Evolutionary conservation across 2,888 invertebrate genomes (phyloP).

Genomic region (Thalpophila matura): DNA sequence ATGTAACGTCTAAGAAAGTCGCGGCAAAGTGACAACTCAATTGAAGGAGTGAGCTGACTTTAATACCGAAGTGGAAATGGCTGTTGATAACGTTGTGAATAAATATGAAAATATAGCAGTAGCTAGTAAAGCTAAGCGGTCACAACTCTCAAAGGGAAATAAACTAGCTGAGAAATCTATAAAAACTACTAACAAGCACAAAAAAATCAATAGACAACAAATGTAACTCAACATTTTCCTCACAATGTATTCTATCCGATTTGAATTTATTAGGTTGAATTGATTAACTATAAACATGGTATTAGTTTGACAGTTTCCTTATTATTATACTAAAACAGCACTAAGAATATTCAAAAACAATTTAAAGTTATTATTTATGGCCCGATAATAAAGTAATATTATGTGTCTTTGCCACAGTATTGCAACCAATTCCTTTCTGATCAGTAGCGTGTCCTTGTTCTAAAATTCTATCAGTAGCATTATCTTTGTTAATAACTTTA

Average conservation of each 20-base stretch:
- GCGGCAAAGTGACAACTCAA: conserved; percentile 47
- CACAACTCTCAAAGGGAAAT: too few relatives aligned
- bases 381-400: conserved; percentile 21
- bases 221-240: too few relatives aligned
- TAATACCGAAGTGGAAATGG: conserved; percentile 25
- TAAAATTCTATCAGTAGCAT: conserved; percentile 38
- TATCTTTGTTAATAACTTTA: conserved; percentile 48
- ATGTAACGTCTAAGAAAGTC: conserved; percentile 44
- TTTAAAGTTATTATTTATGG: conserved; percentile 16
- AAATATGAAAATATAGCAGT: conserved; percentile 31
- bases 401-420: conserved; percentile 18
- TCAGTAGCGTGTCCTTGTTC: conserved; percentile 47
- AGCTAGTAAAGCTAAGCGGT: too few relatives aligned
- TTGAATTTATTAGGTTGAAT: too few relatives aligned
- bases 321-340: not conserved
- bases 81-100: conserved; percentile 41
- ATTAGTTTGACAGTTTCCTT: too few relatives aligned
- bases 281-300: too few relatives aligned
- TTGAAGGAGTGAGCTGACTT: conserved; percentile 39
- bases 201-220: too few relatives aligned
- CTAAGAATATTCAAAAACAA: conserved; percentile 12
- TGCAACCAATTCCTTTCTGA: conserved; percentile 37
- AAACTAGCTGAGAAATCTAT: too few relatives aligned
- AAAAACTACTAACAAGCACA: too few relatives aligned
- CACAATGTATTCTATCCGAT: too few relatives aligned